phyloP scores from a whole-genome alignment of 2,113 vertebrate genomes.

The Crotalus tigris region DNA sequence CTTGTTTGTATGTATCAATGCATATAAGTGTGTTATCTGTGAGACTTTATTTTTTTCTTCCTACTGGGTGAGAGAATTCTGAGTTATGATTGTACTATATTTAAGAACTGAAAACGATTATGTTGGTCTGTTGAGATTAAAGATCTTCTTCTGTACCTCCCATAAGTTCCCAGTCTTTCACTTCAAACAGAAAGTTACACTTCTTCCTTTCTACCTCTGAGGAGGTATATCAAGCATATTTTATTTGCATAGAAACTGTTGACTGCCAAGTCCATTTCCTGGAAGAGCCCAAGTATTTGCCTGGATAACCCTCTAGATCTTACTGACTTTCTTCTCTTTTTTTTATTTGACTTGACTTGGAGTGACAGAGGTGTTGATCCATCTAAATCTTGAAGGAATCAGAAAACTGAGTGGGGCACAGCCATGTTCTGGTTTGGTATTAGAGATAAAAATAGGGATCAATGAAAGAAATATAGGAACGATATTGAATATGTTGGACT shows the following conservation, averaged over 20 bases:
- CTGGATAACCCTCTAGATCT: background rate
- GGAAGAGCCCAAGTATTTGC: background rate
- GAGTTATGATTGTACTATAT: constrained; percentile 41
- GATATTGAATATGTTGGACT: background rate
- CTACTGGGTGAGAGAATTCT: constrained; percentile 35
- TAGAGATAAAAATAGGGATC: background rate
- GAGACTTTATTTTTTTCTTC: background rate
- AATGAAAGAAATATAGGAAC: background rate
- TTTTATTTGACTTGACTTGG: background rate
- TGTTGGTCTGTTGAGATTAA: constrained; percentile 36
- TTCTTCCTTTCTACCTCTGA: constrained; percentile 4
- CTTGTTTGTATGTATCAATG: background rate
- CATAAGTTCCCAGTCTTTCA: constrained; percentile 31
- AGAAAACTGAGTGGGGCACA: background rate
- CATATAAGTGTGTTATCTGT: background rate
- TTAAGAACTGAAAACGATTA: constrained; percentile 53
- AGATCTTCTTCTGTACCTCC: background rate
- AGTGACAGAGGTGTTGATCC: background rate
- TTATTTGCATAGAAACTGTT: constrained; percentile 11
- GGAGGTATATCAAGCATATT: background rate
- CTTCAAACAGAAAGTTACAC: constrained; percentile 30
- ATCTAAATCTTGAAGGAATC: background rate
- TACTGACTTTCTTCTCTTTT: background rate
- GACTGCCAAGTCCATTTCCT: background rate
- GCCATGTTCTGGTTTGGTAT: background rate